Percentiles rank a stretch among this genome's conserved stretches.
These are phyloP conservation scores for Phaonia tiefii DNA, from an alignment of 2,888 invertebrate genomes.

Conservation along the genomic window DNA sequence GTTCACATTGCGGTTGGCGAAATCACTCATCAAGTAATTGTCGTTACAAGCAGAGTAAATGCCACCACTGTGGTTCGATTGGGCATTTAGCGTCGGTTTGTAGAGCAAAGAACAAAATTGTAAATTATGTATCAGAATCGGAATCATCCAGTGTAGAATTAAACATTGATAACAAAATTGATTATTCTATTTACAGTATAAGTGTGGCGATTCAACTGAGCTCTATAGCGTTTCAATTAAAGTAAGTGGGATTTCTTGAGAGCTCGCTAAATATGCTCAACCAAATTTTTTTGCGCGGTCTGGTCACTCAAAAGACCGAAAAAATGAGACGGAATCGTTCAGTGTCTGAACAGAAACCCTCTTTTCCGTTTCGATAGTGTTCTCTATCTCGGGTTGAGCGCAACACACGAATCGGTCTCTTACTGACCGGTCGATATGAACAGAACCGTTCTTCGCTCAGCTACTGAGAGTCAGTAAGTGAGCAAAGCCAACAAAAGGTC, in stretches of 20 bases:
- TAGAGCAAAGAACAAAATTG: neutral
- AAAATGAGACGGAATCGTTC: no score
- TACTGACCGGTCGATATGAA: no score
- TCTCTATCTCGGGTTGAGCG: no score
- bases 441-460: no score
- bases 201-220: neutral
- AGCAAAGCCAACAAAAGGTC: no score
- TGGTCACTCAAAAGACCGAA: no score
- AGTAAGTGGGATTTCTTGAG: neutral
- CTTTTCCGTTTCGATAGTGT: no score
- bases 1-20: constrained; percentile 30
- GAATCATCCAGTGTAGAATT: neutral
- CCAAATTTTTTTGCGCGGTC: no score
- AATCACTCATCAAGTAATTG: constrained; percentile 24
- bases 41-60: constrained; percentile 41
- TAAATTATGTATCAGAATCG: constrained; percentile 50
- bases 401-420: no score
- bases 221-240: neutral
- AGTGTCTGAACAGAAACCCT: no score
- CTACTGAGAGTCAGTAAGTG: no score
- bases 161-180: constrained; percentile 15
- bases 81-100: constrained; percentile 42
- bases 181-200: constrained; percentile 46
- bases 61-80: constrained; percentile 30
- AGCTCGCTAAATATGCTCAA: no score